Evolutionary conservation across 2,797 vertebrate genomes (phyloP).

Genomic region (Agapornis canus): DNA sequence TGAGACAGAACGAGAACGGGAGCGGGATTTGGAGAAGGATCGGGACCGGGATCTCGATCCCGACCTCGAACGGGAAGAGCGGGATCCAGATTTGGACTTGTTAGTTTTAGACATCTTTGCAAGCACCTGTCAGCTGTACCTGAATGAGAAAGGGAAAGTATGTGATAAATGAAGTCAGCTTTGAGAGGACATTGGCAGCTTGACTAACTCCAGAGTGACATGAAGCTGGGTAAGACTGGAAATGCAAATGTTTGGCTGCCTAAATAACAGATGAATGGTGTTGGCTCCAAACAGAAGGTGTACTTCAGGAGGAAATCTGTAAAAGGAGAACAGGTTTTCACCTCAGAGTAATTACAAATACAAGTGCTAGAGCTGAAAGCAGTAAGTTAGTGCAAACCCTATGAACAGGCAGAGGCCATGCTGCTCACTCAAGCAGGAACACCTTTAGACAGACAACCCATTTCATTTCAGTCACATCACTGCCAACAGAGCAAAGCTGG

Average conservation of each 20-base stretch:
- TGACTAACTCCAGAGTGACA: neutral
- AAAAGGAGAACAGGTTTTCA: neutral
- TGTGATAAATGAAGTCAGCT: neutral
- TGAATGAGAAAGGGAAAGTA: slow-evolving; percentile 6
- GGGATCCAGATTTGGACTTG: slow-evolving; percentile 91
- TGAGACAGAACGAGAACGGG: slow-evolving; percentile 90
- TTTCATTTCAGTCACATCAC: neutral
- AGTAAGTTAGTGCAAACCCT: neutral
- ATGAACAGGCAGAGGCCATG: neutral
- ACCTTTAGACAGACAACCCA: neutral
- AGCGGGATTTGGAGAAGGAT: slow-evolving; percentile 90
- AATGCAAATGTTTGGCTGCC: neutral
- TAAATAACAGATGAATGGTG: neutral
- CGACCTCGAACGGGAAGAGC: slow-evolving; percentile 88
- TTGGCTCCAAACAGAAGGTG: neutral
- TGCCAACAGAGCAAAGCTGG: neutral
- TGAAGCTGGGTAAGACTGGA: neutral
- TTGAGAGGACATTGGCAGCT: neutral
- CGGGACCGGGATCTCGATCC: slow-evolving; percentile 87
- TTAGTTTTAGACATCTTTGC: slow-evolving; percentile 92
- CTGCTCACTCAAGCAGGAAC: neutral
- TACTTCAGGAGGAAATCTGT: neutral
- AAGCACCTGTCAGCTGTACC: slow-evolving; percentile 61
- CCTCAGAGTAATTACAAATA: neutral
- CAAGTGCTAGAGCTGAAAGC: neutral